Evolutionary conservation across 1,140 invertebrate species (phyloP), one percentile per base, ranked within the genome.

Genomic region (Apolygus lucorum): DNA sequence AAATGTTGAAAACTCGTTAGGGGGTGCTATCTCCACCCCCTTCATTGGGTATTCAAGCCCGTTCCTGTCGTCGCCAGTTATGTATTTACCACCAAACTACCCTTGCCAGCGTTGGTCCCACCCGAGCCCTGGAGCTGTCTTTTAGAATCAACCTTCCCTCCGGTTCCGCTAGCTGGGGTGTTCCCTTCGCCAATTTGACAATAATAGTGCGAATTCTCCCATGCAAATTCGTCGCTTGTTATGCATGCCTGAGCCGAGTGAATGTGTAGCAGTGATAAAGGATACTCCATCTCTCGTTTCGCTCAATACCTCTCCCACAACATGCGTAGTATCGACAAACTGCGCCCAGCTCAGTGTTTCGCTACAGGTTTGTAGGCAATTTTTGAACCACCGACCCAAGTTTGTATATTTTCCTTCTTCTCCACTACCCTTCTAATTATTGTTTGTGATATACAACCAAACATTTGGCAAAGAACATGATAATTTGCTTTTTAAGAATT

Each of bases 1-100:
- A 59, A 59, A 59, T 59, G 54, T 59, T 59, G 54, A 59, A 59
- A 59, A 59, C 54, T 59, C 54, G 54, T 59, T 59, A 59, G 54
- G 22, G n/a, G 54, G 22, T 24, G 54, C 8, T 4, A 24, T 4
- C 22, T 14, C 11, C 54, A 24, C 54, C 22, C 11, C 22, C 54
- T 59, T 59, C 54, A 59, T 59, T 59, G 54, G 22, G 54, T 59
- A 59, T 59, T 59, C 54, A 59, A 59, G 54, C 54, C 54, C 13
- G 54, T 59, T 21, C 54, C 54, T 59, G 8, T 59, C 54, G 54
- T 59, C 54, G 54, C 54, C 54, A 59, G 54, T 59, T 59, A 59
- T 59, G 54, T 59, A 59, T 59, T 59, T 59, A 59, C 54, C 54
- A 59, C 54, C 54, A 59, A 59, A 59, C 54, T 59, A 59, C 54